Conservation (phyloP, 2,888 invertebrate genomes). For the Eupelmus urozonus region DNA sequence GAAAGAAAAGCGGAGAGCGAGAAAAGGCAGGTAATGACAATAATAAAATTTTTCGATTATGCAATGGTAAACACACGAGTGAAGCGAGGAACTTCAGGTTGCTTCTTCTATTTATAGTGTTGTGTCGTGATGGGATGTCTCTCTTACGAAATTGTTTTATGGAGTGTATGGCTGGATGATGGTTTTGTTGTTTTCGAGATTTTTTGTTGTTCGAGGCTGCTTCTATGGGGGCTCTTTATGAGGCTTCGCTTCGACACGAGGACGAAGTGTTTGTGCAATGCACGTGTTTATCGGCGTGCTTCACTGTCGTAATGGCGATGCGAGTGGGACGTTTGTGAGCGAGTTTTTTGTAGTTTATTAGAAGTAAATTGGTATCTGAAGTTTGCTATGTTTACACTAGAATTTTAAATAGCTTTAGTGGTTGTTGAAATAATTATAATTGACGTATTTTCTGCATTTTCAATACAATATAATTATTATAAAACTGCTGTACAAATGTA, state of each 20-base stretch:
- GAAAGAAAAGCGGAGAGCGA: background rate
- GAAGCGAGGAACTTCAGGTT: too few species aligned
- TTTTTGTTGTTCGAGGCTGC: slow-evolving; percentile 9
- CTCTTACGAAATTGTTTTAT: slow-evolving; percentile 20
- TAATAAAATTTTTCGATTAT: slow-evolving; percentile 58
- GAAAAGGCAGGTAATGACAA: slow-evolving; percentile 42
- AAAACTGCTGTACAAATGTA: too few species aligned
- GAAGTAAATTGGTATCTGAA: too few species aligned
- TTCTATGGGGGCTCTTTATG: slow-evolving; percentile 28
- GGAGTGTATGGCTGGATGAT: background rate
- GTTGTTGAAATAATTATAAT: too few species aligned
- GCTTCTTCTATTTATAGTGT: slow-evolving; percentile 23
- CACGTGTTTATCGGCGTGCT: slow-evolving; percentile 6
- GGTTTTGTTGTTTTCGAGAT: background rate
- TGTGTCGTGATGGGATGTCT: background rate
- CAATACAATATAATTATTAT: too few species aligned
- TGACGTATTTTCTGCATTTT: too few species aligned
- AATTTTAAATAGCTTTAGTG: too few species aligned
- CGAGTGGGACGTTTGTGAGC: too few species aligned
- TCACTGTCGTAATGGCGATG: background rate
- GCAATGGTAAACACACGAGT: slow-evolving; percentile 33
- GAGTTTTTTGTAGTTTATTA: too few species aligned
- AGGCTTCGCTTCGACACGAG: slow-evolving; percentile 2
- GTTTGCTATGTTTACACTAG: too few species aligned
- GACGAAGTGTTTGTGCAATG: background rate